Evolutionary conservation across 2,888 invertebrate species (phyloP).

Genomic region (Sinohyriopsis cumingii): DNA sequence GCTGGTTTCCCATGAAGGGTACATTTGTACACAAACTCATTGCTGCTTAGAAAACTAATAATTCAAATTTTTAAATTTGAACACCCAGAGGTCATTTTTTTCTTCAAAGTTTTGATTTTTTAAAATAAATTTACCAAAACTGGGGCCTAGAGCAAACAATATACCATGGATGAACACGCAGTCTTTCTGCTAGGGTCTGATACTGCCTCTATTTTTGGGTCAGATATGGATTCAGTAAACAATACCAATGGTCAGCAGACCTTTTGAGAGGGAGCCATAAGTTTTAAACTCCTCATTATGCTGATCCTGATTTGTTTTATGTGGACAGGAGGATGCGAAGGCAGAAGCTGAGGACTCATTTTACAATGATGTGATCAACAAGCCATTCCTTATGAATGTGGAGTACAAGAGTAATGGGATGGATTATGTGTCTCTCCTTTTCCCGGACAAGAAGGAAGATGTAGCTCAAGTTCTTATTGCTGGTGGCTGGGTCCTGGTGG

Average conservation of each 20-base stretch:
- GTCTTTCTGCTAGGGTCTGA: too few relatives aligned
- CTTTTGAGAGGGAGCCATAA: neutral
- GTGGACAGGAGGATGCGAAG: slow-evolving; percentile 80
- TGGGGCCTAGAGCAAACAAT: too few relatives aligned
- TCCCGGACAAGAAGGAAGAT: slow-evolving; percentile 76
- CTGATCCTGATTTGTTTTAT: neutral
- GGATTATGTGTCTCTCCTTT: slow-evolving; percentile 61
- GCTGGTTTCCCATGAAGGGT: too few relatives aligned
- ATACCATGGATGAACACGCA: too few relatives aligned
- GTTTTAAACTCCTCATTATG: neutral
- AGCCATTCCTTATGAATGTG: slow-evolving; percentile 86
- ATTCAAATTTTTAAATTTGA: too few relatives aligned
- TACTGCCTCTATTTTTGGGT: too few relatives aligned
- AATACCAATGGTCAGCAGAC: neutral
- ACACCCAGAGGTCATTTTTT: too few relatives aligned
- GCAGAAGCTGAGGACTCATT: slow-evolving; percentile 83
- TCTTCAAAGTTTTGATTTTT: too few relatives aligned
- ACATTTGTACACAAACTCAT: too few relatives aligned
- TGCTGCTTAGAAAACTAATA: too few relatives aligned
- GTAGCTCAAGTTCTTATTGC: slow-evolving; percentile 85
- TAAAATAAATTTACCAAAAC: too few relatives aligned
- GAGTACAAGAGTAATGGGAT: slow-evolving; percentile 78
- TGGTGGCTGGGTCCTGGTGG: slow-evolving; percentile 89
- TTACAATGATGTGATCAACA: slow-evolving; percentile 80
- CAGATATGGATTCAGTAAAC: too few relatives aligned